Evolutionary conservation across 2,888 invertebrate species (phyloP), one percentile per base, ranked within the genome.

Genomic region (Limulus polyphemus): DNA sequence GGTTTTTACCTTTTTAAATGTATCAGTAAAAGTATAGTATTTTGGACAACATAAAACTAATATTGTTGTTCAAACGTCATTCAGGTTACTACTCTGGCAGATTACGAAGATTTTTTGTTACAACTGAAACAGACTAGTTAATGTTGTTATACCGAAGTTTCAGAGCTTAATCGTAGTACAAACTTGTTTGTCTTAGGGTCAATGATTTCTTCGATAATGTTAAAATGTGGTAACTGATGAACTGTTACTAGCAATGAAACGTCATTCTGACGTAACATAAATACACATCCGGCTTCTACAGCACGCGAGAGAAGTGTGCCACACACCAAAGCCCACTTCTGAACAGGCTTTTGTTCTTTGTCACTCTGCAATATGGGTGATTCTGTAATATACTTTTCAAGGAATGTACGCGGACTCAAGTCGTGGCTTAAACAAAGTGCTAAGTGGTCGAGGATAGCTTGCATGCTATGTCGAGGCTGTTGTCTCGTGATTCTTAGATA

Each of bases 151-250:
- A 97, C 97, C 1, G 94, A 94, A 56, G 97, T 97, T 77, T 98
- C 97, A 0, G 95, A 95, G 75, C 94, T 97, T 56, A 97, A 80
- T 74, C 93, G 82, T 68, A 97, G 80, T 59, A 95, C 87, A 82
- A 97, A 98, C 75, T 93, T 88, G 78, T 95, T 94, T 72, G 88
- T 89, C 77, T 94, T 93, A 0, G 94, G 93, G 79, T 97, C 93
- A 14, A 95, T 89, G 0, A 95, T 89, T 76, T 98, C 94, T 75
- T 99, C 99, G 0, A 90, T 88, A 52, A 99, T 81, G 77, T 90
- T 91, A 75, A 97, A 91, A 78, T 94, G 92, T 0, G 99, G 98
- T 71, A 99, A 78, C 71, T 84, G 83, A 70, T 87, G 83, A 60
- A 97, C 84, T 13, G 86, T 84, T 74, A 95, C 93, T 70, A 95